Percentiles rank a stretch among this genome's conserved stretches.
Evolutionary conservation across 2,113 vertebrate species (phyloP).

Genomic region (Marmota flaviventris): DNA sequence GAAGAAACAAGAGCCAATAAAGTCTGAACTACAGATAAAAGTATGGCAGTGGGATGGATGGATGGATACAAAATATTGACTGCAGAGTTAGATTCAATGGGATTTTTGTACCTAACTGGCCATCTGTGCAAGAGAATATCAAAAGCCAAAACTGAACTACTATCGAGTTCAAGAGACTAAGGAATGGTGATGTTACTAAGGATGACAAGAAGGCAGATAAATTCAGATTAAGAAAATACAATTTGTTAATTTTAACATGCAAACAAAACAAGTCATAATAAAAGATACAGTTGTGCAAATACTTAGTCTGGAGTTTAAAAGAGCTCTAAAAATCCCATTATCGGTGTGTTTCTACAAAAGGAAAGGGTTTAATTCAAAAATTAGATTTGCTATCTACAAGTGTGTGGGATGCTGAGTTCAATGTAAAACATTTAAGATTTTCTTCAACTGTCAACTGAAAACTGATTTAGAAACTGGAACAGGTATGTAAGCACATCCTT

Average conservation of each 20-base stretch:
- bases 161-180: neutral
- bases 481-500: neutral
- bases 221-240: constrained; percentile 27
- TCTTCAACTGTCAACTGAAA: constrained; percentile 40
- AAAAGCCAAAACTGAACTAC: neutral
- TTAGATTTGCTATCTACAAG: constrained; percentile 39
- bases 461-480: constrained; percentile 9
- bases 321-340: constrained; percentile 32
- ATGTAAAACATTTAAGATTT: constrained; percentile 11
- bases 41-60: neutral
- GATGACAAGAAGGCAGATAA: constrained; percentile 29
- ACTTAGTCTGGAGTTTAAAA: constrained; percentile 20
- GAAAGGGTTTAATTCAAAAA: constrained; percentile 51
- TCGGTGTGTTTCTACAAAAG: neutral
- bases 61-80: neutral
- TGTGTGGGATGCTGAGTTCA: neutral
- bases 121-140: neutral
- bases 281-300: constrained; percentile 1
- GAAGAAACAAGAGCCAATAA: neutral
- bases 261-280: constrained; percentile 27
- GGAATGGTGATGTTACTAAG: neutral
- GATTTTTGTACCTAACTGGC: neutral
- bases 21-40: neutral
- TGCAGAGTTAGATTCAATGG: neutral
- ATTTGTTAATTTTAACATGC: neutral